phyloP scores from a whole-genome alignment of 2,888 invertebrate genomes.

The Pharmacophagus antenor region DNA sequence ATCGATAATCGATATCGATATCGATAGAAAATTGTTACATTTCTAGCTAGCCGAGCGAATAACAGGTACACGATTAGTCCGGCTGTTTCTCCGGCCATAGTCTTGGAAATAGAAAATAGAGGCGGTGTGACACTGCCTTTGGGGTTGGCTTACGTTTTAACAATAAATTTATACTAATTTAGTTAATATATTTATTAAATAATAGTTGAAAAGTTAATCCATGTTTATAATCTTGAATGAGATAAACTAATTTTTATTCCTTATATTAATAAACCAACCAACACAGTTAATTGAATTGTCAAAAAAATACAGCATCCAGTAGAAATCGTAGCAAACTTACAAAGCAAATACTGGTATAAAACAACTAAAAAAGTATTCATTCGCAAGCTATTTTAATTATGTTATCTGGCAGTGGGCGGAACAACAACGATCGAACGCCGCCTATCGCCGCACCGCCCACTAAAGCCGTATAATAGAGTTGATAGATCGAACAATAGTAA shows the following conservation, averaged over 20 bases:
- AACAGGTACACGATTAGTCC: conserved; percentile 72
- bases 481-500: conserved; percentile 31
- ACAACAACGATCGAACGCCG: conserved; percentile 37
- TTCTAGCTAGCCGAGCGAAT: conserved; percentile 54
- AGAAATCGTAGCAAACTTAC: conserved; percentile 25
- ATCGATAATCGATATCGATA: no score
- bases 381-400: conserved; percentile 31
- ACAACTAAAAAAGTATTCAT: conserved; percentile 19
- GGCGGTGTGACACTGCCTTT: conserved; percentile 60
- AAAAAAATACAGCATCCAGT: no score
- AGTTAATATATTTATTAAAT: not conserved
- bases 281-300: no score
- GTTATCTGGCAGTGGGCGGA: conserved; percentile 38
- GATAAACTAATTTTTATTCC: no score
- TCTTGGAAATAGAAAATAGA: conserved; percentile 78
- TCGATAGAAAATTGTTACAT: conserved; percentile 38
- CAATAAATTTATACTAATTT: not conserved
- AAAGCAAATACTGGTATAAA: not conserved
- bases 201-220: no score
- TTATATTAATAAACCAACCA: no score
- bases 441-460: conserved; percentile 39
- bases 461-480: conserved; percentile 34
- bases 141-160: conserved; percentile 22
- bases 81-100: conserved; percentile 61
- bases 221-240: no score